Percentiles rank a stretch among this genome's conserved stretches.
These are phyloP conservation scores for Scolopax mira DNA, from an alignment of 2,113 vertebrate genomes.

Conservation along the genomic window DNA sequence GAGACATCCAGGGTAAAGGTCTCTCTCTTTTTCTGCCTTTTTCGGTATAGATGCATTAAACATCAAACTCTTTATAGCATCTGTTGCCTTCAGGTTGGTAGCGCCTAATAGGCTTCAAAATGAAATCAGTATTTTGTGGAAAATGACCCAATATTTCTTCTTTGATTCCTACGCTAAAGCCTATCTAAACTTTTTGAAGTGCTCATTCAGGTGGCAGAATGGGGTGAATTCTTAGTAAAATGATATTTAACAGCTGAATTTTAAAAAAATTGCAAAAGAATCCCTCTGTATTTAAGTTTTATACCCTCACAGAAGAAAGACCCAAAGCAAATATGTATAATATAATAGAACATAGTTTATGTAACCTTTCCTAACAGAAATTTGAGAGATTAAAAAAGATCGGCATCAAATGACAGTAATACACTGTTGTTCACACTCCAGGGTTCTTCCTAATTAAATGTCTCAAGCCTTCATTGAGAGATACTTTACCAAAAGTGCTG, in stretches of 20 bases:
- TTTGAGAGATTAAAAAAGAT: conserved; percentile 1
- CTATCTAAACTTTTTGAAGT: not conserved
- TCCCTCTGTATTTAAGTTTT: not conserved
- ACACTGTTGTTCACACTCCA: conserved; percentile 2
- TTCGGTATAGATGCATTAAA: not conserved
- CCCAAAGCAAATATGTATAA: not conserved
- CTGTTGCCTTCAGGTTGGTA: not conserved
- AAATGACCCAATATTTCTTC: conserved; percentile 22
- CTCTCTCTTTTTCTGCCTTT: conserved; percentile 4
- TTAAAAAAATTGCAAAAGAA: not conserved
- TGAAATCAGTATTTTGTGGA: not conserved
- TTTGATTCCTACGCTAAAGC: not conserved
- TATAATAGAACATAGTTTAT: not conserved
- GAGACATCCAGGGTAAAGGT: not conserved
- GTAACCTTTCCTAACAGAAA: conserved; percentile 8
- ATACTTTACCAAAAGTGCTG: conserved; percentile 10
- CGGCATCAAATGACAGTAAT: not conserved
- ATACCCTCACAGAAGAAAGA: not conserved
- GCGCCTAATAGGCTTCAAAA: not conserved
- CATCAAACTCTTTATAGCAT: not conserved
- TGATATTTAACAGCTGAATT: not conserved
- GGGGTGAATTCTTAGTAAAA: not conserved
- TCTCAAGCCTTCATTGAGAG: conserved; percentile 14
- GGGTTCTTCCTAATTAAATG: conserved; percentile 40
- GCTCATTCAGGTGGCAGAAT: not conserved